Evolutionary conservation across 2,888 invertebrate species (phyloP).

Genomic region (Drosophila setosimentum): DNA sequence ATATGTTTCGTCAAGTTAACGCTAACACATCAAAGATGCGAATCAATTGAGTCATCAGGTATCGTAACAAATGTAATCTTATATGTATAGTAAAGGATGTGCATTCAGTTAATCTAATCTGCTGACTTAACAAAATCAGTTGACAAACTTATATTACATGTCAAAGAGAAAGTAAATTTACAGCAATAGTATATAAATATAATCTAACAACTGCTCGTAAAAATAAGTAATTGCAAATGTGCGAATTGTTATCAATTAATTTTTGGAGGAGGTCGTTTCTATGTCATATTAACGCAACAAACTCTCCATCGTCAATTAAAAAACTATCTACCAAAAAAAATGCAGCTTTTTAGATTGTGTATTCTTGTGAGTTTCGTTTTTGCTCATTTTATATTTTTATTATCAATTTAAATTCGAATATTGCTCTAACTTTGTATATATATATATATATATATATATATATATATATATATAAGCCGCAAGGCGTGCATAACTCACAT

Average conservation of each 20-base stretch:
- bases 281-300: conserved; percentile 16
- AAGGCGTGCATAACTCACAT: conserved; percentile 47
- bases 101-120: conserved; percentile 26
- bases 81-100: neutral
- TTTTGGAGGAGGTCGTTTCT: conserved; percentile 15
- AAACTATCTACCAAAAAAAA: neutral
- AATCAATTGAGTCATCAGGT: conserved; percentile 4
- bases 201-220: neutral
- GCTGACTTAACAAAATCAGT: neutral
- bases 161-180: neutral
- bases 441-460: conserved; percentile 63
- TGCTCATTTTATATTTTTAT: conserved; percentile 53
- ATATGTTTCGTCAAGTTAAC: neutral
- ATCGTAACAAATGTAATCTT: conserved; percentile 6
- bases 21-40: conserved; percentile 8
- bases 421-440: conserved; percentile 69
- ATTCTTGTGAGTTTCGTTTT: conserved; percentile 39
- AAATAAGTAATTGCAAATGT: neutral
- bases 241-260: conserved; percentile 10
- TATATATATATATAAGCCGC: conserved; percentile 65
- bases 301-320: neutral
- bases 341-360: conserved; percentile 20
- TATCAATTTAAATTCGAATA: conserved; percentile 79
- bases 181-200: neutral
- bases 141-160: neutral